These are phyloP conservation scores for Alloplasta piceator DNA, from an alignment of 2,888 invertebrate genomes.

Conservation along the genomic window DNA sequence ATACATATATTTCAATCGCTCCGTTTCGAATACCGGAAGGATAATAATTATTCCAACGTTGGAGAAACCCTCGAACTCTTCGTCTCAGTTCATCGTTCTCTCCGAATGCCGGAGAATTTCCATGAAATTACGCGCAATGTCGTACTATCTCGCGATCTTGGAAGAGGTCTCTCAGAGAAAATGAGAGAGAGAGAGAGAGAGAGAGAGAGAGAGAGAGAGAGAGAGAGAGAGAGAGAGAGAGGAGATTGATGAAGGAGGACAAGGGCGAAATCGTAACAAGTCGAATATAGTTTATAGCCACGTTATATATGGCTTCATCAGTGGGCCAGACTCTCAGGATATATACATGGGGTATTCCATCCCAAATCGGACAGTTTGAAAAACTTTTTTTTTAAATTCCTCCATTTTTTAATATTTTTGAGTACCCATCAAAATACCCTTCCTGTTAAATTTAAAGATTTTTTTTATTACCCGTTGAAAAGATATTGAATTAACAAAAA, in stretches of 20 bases:
- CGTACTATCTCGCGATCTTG: conserved; percentile 48
- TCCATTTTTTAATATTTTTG: too few species aligned
- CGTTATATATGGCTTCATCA: not conserved
- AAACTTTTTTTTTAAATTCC: too few species aligned
- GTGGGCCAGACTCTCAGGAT: not conserved
- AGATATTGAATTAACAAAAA: too few species aligned
- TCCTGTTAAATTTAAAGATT: too few species aligned
- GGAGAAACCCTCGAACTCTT: conserved; percentile 56
- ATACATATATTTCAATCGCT: not conserved
- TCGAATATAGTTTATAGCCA: conserved; percentile 28
- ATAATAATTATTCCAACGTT: conserved; percentile 62
- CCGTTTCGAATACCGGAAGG: conserved; percentile 46
- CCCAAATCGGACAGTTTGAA: too few species aligned
- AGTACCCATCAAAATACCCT: too few species aligned
- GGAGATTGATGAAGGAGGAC: conserved; percentile 9
- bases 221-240: conserved; percentile 13
- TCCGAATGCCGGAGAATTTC: conserved; percentile 69
- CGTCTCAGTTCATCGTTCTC: conserved; percentile 40
- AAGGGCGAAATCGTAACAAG: conserved; percentile 37
- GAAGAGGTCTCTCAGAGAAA: conserved; percentile 21
- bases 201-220: conserved; percentile 24
- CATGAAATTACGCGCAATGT: conserved; percentile 73
- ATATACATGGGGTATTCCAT: too few species aligned
- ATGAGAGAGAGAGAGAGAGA: conserved; percentile 8
- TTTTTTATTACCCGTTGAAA: too few species aligned